Evolutionary conservation across 2,888 invertebrate genomes (phyloP).

Genomic region (Xestia ashworthii): DNA sequence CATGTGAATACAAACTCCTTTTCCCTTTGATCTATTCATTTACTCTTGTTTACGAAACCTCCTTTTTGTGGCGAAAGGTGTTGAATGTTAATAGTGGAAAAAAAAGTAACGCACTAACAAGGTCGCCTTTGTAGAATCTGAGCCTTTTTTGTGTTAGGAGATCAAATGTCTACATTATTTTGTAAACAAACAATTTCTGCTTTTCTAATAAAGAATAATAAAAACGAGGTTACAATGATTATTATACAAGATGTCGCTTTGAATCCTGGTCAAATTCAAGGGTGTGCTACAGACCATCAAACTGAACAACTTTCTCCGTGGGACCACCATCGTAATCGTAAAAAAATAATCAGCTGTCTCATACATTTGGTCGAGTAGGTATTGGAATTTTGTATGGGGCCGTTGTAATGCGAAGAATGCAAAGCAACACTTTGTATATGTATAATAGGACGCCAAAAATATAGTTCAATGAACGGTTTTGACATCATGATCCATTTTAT

Average conservation of each 20-base stretch:
- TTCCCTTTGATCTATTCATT: constrained; percentile 49
- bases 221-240: background rate
- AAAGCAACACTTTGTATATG: no score
- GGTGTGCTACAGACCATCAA: no score
- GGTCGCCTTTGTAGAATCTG: constrained; percentile 20
- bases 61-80: constrained; percentile 34
- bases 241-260: no score
- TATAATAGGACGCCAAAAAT: background rate
- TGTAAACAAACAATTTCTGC: background rate
- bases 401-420: no score
- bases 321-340: no score
- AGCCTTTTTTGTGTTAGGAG: constrained; percentile 4
- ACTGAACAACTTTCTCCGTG: no score
- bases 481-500: background rate
- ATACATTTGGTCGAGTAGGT: no score
- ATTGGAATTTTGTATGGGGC: no score
- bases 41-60: constrained; percentile 38
- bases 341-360: no score
- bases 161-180: constrained; percentile 27
- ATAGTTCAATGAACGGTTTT: background rate
- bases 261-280: no score
- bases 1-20: constrained; percentile 40
- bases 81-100: constrained; percentile 18
- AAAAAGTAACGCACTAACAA: constrained; percentile 15
- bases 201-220: background rate